Conservation (phyloP, 2,113 vertebrate genomes). For the Gambusia affinis region DNA sequence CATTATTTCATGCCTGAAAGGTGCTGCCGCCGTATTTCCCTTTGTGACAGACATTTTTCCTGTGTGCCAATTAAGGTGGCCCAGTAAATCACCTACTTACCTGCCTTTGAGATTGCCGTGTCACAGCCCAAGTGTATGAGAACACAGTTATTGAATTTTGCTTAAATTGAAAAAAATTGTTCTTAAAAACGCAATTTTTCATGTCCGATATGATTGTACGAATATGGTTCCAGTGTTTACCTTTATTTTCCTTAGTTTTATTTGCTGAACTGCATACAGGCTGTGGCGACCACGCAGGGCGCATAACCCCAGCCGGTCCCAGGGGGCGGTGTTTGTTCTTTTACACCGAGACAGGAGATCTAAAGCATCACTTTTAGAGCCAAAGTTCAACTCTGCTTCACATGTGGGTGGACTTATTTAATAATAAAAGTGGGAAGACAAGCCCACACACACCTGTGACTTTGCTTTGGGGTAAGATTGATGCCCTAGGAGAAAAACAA, state of each 20-base stretch:
- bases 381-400: constrained; percentile 55
- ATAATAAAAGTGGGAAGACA: background rate
- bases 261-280: constrained; percentile 15
- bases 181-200: background rate
- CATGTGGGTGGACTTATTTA: constrained; percentile 59
- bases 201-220: background rate
- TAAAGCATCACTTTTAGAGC: constrained; percentile 56
- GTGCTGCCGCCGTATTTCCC: constrained; percentile 23
- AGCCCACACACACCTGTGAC: background rate
- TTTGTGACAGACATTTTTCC: constrained; percentile 13
- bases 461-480: background rate
- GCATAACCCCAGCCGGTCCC: background rate
- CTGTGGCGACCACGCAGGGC: constrained; percentile 28
- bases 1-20: constrained; percentile 33
- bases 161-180: background rate
- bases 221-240: background rate
- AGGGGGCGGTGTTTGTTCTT: constrained; percentile 44
- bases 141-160: constrained; percentile 4
- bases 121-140: background rate
- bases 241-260: background rate
- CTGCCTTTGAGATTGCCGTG: constrained; percentile 16
- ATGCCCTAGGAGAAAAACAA: background rate
- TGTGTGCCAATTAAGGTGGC: constrained; percentile 39
- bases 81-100: constrained; percentile 20
- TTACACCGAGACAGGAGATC: constrained; percentile 38